Conservation (phyloP, 2,797 vertebrate species). For the Onychomys leucogaster region DNA sequence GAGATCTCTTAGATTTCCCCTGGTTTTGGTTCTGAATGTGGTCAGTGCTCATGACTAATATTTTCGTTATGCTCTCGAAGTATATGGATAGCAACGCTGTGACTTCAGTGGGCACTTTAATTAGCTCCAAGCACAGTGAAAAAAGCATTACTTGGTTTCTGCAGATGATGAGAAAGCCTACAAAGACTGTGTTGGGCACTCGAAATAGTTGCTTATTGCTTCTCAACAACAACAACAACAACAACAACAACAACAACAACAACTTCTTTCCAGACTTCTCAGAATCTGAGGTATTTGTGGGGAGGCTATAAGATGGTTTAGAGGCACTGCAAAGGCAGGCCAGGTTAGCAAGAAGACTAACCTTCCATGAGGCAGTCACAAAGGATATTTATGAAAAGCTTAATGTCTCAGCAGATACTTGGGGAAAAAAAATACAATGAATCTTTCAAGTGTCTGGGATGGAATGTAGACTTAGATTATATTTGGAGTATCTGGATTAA, state of each 20-base stretch:
- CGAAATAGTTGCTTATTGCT: slow-evolving; percentile 12
- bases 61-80: background rate
- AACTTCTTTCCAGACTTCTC: slow-evolving; percentile 5
- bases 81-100: background rate
- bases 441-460: background rate
- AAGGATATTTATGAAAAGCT: background rate
- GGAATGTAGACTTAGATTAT: background rate
- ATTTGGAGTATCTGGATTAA: background rate
- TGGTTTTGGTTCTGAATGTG: background rate
- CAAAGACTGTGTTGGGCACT: background rate
- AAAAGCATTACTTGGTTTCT: background rate
- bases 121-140: background rate
- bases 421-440: background rate
- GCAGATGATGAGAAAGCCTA: slow-evolving; percentile 9
- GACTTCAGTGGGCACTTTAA: background rate
- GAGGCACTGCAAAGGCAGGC: background rate
- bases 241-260: background rate
- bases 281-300: background rate
- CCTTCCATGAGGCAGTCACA: background rate
- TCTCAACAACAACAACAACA: slow-evolving; percentile 22
- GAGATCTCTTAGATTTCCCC: background rate
- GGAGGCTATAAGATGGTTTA: background rate
- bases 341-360: background rate
- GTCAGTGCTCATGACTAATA: background rate
- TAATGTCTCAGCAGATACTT: background rate